Base-by-base conservation (phyloP, 2,797 vertebrate genomes). In the Discoglossus pictus region DNA sequence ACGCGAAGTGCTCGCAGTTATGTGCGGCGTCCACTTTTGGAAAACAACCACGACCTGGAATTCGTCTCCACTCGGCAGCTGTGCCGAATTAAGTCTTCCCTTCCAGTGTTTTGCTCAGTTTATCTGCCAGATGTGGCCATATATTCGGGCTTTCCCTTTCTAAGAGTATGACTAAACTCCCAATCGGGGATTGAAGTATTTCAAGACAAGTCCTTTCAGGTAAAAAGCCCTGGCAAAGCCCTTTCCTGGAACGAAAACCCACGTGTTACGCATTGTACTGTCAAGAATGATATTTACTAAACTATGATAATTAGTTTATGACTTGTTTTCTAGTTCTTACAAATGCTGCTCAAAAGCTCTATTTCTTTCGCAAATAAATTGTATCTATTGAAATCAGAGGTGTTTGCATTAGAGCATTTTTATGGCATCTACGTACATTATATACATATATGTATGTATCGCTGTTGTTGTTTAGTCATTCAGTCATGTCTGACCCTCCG, bases 81-180 rank as follows among this genome's bases (percentile, higher is more conserved):
- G 65, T 42, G 18, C 51, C 20, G 46, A 44, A 67, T 67, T 59
- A 67, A 3, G 11, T 24, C 55, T 58, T 66, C 9, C 21, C n/a
- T 50, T 18, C 23, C 27, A 18, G 44, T 52, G 18, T 43, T 43
- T 39, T 67, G 35, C 65, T 59, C 20, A 10, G 16, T 4, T 47
- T 11, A 2, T 50, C 23, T 27, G 46, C 23, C 46, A 50, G 23
- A 50, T 25, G 23, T 50, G 23, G 46, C 23, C 46, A 50, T 25
- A 50, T 12, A 50, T 13, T 17, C 15, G 23, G 12, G 46, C n/a
- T 25, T 50, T 50, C 21, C 21, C 46, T 50, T 50, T 50, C 23
- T 21, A 23, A 7, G 20, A 47, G 18, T 20, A 23, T 47, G 17
- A 24, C 17, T 20, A 11, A 12, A n/a, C 12, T 50, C 27, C 46